These are phyloP conservation scores for Sycophila texana DNA, from an alignment of 2,888 invertebrate genomes.

Conservation along the genomic window DNA sequence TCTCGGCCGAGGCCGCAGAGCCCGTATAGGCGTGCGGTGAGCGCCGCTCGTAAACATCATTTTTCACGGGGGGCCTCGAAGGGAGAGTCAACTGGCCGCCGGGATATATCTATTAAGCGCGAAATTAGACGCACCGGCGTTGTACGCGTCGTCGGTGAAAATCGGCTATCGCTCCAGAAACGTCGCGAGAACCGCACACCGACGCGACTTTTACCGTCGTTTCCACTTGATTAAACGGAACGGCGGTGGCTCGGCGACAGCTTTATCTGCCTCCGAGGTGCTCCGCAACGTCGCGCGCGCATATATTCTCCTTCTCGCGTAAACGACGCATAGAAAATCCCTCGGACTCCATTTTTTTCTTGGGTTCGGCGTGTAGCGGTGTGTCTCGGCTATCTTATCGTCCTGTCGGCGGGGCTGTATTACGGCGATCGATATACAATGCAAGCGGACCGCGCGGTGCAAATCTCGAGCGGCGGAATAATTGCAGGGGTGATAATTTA, in stretches of 20 bases:
- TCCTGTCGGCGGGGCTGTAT: neutral
- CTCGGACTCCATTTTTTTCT: neutral
- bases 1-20: neutral
- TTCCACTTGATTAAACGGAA: slow-evolving; percentile 39
- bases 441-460: neutral
- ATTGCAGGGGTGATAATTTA: neutral
- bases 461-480: neutral
- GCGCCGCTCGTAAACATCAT: slow-evolving; percentile 28
- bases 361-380: neutral
- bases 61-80: slow-evolving; percentile 18
- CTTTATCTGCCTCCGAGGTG: slow-evolving; percentile 25
- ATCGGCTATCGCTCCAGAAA: slow-evolving; percentile 30
- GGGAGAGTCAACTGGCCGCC: neutral
- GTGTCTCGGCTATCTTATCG: neutral
- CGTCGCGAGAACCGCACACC: neutral
- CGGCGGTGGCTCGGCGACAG: neutral
- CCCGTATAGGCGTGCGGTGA: neutral
- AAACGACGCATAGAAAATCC: slow-evolving; percentile 8
- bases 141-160: neutral
- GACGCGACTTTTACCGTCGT: slow-evolving; percentile 35
- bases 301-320: slow-evolving; percentile 1
- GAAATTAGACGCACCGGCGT: neutral
- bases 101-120: slow-evolving; percentile 36
- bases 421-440: neutral
- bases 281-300: neutral